Base-by-base conservation (phyloP, 1,140 invertebrate genomes). In the Aradophagus sp. region DNA sequence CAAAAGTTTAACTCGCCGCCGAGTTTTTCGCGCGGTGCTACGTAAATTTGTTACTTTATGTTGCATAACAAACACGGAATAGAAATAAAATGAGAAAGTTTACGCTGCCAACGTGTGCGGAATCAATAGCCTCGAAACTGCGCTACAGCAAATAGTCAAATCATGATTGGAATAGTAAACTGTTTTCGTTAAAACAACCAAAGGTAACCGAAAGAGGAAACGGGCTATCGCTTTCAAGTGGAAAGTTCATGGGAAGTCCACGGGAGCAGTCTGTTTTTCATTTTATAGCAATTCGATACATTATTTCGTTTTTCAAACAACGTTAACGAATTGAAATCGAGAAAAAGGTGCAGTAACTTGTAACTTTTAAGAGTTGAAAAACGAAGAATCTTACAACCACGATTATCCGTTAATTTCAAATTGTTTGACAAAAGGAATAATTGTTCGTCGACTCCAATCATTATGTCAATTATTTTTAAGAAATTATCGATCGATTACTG, bases 21-120 rank as follows among this genome's bases (percentile, higher is more conserved):
- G 55, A 61, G 39, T 65, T 72, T 66, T 61, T 55, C 56, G 41
- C 42, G 26, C 63, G 6, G 7, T 10, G 50, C 31, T 10, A 34
- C 53, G 55, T 66, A 55, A 71, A 71, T 65, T 47, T 31, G 59
- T 65, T 65, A 61, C 41, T 61, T 69, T 55, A 55, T 56, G 65
- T 61, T 55, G 56, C 50, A 56, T 56, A 65, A 73, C 63, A 50
- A 63, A 73, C 52, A 44, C 29, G 17, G 59, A 27, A 61, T 52
- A 29, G 44, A 62, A 67, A 59, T 65, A 63, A 59, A 63, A 53
- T 48, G 39, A 41, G 34, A 52, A 55, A 69, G 42, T 65, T 59
- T 59, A 59, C 32, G n/a, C 0, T 35, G 42, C 1, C 39, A 48
- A 56, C 62, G 50, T 56, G 62, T 41, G 29, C 29, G 56, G 44